These are phyloP conservation scores for Scomber japonicus DNA, from an alignment of 2,113 vertebrate genomes.

Conservation along the genomic window DNA sequence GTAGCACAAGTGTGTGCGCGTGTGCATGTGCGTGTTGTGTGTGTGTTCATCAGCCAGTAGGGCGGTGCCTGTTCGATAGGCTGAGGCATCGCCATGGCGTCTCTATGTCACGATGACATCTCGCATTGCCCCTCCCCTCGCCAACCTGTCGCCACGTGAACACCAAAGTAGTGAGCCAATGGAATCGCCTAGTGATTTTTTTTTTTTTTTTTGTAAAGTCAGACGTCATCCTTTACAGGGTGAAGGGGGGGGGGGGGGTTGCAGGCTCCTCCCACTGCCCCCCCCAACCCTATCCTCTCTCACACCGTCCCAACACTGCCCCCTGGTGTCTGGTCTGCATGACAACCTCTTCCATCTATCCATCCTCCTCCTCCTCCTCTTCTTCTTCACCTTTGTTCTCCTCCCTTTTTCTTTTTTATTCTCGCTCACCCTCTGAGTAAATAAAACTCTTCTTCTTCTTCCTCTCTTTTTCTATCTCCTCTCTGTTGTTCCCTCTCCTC, in stretches of 20 bases:
- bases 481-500: slow-evolving; percentile 18
- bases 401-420: neutral
- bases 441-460: neutral
- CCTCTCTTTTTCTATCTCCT: neutral
- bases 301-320: slow-evolving; percentile 73
- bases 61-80: slow-evolving; percentile 53
- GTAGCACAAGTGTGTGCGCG: slow-evolving; percentile 10
- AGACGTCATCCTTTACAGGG: slow-evolving; percentile 8
- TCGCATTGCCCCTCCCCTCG: slow-evolving; percentile 47
- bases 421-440: neutral
- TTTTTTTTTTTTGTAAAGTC: neutral
- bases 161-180: slow-evolving; percentile 54
- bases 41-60: slow-evolving; percentile 46
- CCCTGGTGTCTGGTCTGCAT: slow-evolving; percentile 54
- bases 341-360: neutral
- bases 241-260: neutral
- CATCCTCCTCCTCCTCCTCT: neutral
- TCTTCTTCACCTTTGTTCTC: slow-evolving; percentile 22
- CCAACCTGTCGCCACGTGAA: slow-evolving; percentile 53
- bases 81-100: slow-evolving; percentile 67
- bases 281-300: neutral
- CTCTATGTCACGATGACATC: slow-evolving; percentile 28
- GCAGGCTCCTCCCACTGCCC: slow-evolving; percentile 45
- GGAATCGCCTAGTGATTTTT: neutral
- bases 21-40: slow-evolving; percentile 20